Conservation (phyloP, 2,797 vertebrate species). For the Phalanger gymnotis region DNA sequence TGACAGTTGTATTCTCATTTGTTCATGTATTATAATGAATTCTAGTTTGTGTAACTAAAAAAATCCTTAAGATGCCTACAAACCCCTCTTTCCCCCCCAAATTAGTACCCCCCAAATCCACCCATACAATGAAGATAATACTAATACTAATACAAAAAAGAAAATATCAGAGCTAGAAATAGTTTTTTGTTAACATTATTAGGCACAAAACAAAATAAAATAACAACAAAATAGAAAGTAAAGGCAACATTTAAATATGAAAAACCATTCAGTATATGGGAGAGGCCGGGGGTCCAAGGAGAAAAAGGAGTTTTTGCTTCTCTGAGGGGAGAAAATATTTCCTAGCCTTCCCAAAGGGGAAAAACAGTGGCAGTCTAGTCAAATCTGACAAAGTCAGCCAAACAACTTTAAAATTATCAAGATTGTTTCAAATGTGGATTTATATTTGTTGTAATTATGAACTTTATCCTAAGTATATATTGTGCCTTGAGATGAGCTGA, state of each 20-base stretch:
- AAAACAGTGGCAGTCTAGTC: background rate
- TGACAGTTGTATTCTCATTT: background rate
- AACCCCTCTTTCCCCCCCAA: background rate
- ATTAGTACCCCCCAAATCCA: background rate
- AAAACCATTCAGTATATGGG: background rate
- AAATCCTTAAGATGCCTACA: background rate
- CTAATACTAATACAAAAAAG: background rate
- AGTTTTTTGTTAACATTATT: background rate
- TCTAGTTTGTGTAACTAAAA: background rate
- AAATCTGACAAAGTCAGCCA: background rate
- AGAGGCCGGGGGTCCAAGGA: background rate
- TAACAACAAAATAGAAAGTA: background rate
- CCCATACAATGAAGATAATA: background rate
- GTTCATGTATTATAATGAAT: background rate
- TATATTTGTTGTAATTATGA: background rate
- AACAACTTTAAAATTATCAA: background rate
- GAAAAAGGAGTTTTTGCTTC: background rate
- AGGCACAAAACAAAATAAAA: background rate
- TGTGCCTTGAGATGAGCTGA: background rate
- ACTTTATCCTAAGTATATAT: background rate
- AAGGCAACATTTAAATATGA: background rate
- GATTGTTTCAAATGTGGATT: background rate
- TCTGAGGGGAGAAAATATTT: constrained; percentile 36
- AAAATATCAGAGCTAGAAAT: background rate
- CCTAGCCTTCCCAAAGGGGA: background rate